These are phyloP conservation scores for Gisinianus flammeolus DNA, from an alignment of 2,888 invertebrate genomes.

Conservation along the genomic window DNA sequence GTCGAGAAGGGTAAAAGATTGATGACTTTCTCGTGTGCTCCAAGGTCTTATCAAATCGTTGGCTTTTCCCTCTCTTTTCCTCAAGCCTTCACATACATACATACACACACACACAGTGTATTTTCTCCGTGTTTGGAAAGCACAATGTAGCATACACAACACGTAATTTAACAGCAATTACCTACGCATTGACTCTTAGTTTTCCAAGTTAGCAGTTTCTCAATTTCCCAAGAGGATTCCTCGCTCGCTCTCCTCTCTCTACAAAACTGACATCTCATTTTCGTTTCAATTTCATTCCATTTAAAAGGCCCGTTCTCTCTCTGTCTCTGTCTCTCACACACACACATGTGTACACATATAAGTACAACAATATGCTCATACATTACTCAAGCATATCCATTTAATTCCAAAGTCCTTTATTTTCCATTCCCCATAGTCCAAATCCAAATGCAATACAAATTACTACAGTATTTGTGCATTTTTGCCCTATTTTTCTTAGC, in stretches of 20 bases:
- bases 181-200: constrained; percentile 18
- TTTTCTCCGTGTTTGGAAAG: not conserved
- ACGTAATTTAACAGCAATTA: constrained; percentile 18
- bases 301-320: not conserved
- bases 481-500: too few species aligned
- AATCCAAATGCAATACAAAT: too few species aligned
- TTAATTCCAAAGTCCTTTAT: not conserved
- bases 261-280: constrained; percentile 20
- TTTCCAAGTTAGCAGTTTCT: constrained; percentile 21
- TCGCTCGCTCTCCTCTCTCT: not conserved
- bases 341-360: not conserved
- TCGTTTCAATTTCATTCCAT: too few species aligned
- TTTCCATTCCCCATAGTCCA: not conserved
- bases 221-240: constrained; percentile 11
- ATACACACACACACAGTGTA: not conserved
- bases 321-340: not conserved
- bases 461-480: too few species aligned
- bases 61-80: not conserved
- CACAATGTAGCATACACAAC: constrained; percentile 12
- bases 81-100: not conserved
- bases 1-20: constrained; percentile 5
- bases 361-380: not conserved
- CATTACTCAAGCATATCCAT: not conserved
- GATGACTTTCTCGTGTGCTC: constrained; percentile 12
- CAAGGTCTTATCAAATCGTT: constrained; percentile 22